A percentile compares a stretch with the other conserved stretches of the same genome.
These are phyloP conservation scores for Mesorhabditis sp. DNA, from an alignment of 2,888 invertebrate species.

Conservation along the genomic window DNA sequence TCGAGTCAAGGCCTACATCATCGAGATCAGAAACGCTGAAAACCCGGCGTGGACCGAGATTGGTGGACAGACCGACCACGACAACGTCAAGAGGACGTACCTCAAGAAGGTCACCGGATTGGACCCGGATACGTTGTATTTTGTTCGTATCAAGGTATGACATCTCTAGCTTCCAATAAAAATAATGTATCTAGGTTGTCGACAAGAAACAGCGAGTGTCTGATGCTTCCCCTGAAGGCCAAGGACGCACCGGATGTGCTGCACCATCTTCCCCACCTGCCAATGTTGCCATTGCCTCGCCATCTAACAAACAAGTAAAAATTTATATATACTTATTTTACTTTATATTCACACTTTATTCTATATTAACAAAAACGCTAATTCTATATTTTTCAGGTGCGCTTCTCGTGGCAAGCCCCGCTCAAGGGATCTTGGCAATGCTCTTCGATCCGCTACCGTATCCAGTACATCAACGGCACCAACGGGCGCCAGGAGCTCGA, in stretches of 20 bases:
- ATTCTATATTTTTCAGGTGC: slow-evolving; percentile 14
- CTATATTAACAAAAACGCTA: neutral
- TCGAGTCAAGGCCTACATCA: slow-evolving; percentile 47
- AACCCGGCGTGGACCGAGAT: slow-evolving; percentile 55
- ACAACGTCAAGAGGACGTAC: slow-evolving; percentile 48
- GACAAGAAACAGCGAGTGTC: slow-evolving; percentile 49
- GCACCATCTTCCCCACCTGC: slow-evolving; percentile 55
- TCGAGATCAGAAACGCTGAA: slow-evolving; percentile 45
- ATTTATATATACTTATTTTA: neutral
- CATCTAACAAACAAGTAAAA: slow-evolving; percentile 42
- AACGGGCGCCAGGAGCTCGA: slow-evolving; percentile 37
- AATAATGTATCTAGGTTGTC: slow-evolving; percentile 36
- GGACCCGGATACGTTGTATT: slow-evolving; percentile 60
- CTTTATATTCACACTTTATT: neutral
- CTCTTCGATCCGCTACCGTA: slow-evolving; percentile 48
- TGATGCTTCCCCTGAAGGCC: slow-evolving; percentile 56
- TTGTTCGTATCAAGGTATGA: slow-evolving; percentile 58
- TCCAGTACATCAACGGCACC: slow-evolving; percentile 54
- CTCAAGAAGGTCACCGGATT: slow-evolving; percentile 58
- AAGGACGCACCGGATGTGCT: slow-evolving; percentile 56
- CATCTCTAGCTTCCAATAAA: neutral
- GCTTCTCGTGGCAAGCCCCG: slow-evolving; percentile 56
- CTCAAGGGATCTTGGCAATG: slow-evolving; percentile 54
- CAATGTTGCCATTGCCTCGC: slow-evolving; percentile 49
- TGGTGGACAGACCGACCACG: slow-evolving; percentile 47